Conservation (phyloP, 1,140 invertebrate genomes). For the Cyclargus thomasi region DNA sequence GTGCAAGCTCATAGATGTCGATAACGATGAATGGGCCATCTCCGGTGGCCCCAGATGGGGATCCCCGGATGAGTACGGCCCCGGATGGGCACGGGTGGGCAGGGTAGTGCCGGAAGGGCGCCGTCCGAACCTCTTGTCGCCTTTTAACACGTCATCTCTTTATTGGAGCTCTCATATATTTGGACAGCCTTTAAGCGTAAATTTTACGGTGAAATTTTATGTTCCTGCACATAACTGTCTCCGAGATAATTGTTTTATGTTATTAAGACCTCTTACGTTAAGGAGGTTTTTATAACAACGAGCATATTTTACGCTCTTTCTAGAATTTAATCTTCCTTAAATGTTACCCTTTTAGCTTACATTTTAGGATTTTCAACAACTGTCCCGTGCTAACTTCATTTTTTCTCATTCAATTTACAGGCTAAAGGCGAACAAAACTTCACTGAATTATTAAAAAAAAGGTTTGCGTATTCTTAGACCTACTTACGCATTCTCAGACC, state of each 20-base stretch:
- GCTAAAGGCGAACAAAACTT: too few species aligned
- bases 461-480: too few species aligned
- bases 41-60: constrained; percentile 19
- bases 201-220: not conserved
- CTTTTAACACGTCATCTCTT: constrained; percentile 25
- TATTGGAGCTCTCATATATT: constrained; percentile 1
- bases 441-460: too few species aligned
- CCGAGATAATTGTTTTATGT: not conserved
- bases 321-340: too few species aligned
- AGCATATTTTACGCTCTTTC: too few species aligned
- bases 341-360: too few species aligned
- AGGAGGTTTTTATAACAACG: not conserved
- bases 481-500: too few species aligned
- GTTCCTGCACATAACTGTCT: not conserved
- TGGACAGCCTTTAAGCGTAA: not conserved
- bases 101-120: constrained; percentile 23
- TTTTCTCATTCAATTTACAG: too few species aligned
- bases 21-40: constrained; percentile 30
- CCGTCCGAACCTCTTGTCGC: constrained; percentile 18
- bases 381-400: too few species aligned
- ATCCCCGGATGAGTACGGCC: not conserved
- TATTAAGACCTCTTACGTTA: not conserved
- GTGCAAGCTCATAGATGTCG: constrained; percentile 23
- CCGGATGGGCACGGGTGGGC: constrained; percentile 23
- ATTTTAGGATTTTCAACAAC: too few species aligned